Evolutionary conservation across 2,113 vertebrate genomes (phyloP).

Genomic region (Megaceryle maxima): DNA sequence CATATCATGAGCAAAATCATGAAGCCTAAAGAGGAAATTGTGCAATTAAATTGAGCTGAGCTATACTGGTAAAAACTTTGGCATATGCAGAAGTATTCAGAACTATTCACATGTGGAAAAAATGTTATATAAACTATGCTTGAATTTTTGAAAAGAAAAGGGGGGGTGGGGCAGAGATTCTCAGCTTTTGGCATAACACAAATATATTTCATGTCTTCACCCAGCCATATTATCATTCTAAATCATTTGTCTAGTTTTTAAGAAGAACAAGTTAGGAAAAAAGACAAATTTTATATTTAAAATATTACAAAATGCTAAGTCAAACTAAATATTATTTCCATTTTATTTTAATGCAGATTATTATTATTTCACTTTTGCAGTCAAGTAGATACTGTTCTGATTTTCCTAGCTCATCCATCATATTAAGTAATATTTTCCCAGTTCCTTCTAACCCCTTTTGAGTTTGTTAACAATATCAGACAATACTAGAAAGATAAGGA

Average conservation of each 20-base stretch:
- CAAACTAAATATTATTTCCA: background rate
- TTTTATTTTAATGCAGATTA: background rate
- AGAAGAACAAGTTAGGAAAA: background rate
- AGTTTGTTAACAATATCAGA: background rate
- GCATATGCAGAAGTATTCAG: background rate
- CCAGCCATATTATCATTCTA: background rate
- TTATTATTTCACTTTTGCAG: background rate
- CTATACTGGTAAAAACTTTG: background rate
- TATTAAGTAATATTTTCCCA: background rate
- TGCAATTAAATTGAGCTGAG: background rate
- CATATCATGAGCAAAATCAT: background rate
- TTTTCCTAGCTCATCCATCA: background rate
- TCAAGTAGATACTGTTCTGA: background rate
- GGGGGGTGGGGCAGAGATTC: background rate
- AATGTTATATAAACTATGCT: background rate
- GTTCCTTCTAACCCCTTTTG: background rate
- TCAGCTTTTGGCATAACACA: background rate
- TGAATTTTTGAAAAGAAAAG: background rate
- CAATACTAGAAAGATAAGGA: background rate
- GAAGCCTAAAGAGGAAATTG: background rate
- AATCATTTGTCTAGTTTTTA: background rate
- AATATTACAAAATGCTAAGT: background rate
- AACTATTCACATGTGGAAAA: background rate
- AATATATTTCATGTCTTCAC: background rate
- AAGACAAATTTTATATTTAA: background rate